Percentiles rank a stretch among this genome's conserved stretches.
These are phyloP conservation scores for Eristalis arbustorum DNA, from an alignment of 2,888 invertebrate genomes.

Conservation along the genomic window DNA sequence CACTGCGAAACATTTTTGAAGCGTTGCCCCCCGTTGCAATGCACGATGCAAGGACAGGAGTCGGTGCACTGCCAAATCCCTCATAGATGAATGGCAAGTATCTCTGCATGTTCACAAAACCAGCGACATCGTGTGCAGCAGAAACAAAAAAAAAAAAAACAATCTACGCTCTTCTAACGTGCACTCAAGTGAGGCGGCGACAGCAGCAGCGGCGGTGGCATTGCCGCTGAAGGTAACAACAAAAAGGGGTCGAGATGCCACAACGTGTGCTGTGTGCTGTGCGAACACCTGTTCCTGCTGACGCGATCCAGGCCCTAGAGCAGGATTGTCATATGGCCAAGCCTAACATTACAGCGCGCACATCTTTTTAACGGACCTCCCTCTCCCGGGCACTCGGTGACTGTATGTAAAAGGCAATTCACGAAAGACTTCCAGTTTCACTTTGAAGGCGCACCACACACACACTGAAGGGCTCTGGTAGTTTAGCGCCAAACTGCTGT, in stretches of 20 bases:
- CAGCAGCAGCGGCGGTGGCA: slow-evolving; percentile 11
- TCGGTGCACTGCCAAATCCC: neutral
- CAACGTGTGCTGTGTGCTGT: slow-evolving; percentile 32
- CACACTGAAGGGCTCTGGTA: slow-evolving; percentile 49
- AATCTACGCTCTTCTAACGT: slow-evolving; percentile 58
- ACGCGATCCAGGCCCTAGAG: slow-evolving; percentile 51
- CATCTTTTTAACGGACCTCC: slow-evolving; percentile 49
- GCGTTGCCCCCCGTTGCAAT: slow-evolving; percentile 5
- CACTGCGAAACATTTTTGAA: slow-evolving; percentile 28
- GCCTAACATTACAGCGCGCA: slow-evolving; percentile 34
- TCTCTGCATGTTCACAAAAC: neutral
- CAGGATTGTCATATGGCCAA: slow-evolving; percentile 65
- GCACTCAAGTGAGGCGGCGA: slow-evolving; percentile 63
- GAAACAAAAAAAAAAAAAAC: slow-evolving; percentile 19
- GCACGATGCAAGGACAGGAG: too few species aligned
- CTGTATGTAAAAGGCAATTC: slow-evolving; percentile 49
- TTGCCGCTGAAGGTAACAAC: slow-evolving; percentile 9
- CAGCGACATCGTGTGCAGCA: slow-evolving; percentile 5
- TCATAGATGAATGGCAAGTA: neutral
- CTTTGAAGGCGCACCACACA: slow-evolving; percentile 7
- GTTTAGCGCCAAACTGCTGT: slow-evolving; percentile 71
- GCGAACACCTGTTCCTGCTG: slow-evolving; percentile 63
- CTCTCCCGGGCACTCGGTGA: slow-evolving; percentile 13
- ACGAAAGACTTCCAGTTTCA: slow-evolving; percentile 54
- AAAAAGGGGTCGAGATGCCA: slow-evolving; percentile 59